phyloP scores from a whole-genome alignment of 2,797 vertebrate species.

The Falco biarmicus region DNA sequence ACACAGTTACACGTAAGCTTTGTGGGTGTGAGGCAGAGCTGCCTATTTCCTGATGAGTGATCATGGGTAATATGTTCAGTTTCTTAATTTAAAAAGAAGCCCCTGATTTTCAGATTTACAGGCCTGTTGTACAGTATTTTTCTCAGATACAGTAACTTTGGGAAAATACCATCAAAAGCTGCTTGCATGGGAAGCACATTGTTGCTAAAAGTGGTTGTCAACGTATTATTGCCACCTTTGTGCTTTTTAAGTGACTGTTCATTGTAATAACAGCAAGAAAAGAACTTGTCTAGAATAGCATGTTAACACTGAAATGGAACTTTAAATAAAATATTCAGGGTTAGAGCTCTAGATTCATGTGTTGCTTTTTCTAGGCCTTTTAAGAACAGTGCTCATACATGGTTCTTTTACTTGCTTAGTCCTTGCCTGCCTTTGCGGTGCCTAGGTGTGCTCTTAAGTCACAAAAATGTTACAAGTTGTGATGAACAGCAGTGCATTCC shows the following conservation, averaged over 20 bases:
- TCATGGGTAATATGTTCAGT: fast-evolving
- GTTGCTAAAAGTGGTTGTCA: background rate
- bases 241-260: background rate
- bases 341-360: background rate
- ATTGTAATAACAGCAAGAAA: background rate
- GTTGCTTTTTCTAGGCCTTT: background rate
- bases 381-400: background rate
- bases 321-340: background rate
- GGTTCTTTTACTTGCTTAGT: background rate
- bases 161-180: background rate
- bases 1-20: fast-evolving
- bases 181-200: background rate
- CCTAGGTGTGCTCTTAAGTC: background rate
- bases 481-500: background rate
- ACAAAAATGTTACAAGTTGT: background rate
- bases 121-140: background rate
- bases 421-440: background rate
- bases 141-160: background rate
- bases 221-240: background rate
- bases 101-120: background rate
- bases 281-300: background rate
- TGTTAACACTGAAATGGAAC: background rate
- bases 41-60: background rate
- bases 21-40: background rate
- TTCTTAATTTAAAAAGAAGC: background rate